Evolutionary conservation across 1,140 invertebrate genomes (phyloP), one percentile per base, ranked within the genome.

Genomic region (Chymomyza costata): DNA sequence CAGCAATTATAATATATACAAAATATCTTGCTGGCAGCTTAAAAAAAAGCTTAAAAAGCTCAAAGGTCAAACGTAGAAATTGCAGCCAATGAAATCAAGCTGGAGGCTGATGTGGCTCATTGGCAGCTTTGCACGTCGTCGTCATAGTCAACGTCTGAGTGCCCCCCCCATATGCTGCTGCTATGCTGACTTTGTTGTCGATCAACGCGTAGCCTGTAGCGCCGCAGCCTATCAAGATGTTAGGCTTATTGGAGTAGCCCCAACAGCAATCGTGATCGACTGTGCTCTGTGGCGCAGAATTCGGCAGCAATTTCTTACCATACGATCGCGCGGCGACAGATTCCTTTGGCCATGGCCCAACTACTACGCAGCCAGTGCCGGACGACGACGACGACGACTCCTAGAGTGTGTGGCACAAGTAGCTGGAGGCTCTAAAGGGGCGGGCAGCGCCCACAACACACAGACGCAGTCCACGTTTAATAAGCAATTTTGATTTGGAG

Each of bases 401-500:
- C 8, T 3, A 8, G 8, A 25, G 21, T 5, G 21, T 25, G 21
- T 25, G 21, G 3, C 8, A 8, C 3, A 5, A 3, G 21, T 8
- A 5, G 3, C 21, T 25, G 8, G 21, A 8, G 21, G 17, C 28
- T 35, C 18, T 2, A 8, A 28, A 48, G 55, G 39, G 34, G 21
- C 30, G 38, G 55, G 48, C 11, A 8, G 32, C 54, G 34, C 54
- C 43, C 46, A 49, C 51, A 55, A 55, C 31, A 32, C 50, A 34
- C 28, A 11, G 18, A 32, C 14, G 15, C 25, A 52, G 57, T 59
- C 63, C 73, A 71, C 73, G 73, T 78, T 78, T 78, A 78, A 78
- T 78, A 78, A 78, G 73, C 73, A 78, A 78, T 78, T 78, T 78
- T 78, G 73, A 78, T 78, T 80, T 78, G 66, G 73, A 78, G 73